Evolutionary conservation across 1,140 invertebrate species (phyloP), one percentile per base, ranked within the genome.

Genomic region (Trinorchestia longiramus): DNA sequence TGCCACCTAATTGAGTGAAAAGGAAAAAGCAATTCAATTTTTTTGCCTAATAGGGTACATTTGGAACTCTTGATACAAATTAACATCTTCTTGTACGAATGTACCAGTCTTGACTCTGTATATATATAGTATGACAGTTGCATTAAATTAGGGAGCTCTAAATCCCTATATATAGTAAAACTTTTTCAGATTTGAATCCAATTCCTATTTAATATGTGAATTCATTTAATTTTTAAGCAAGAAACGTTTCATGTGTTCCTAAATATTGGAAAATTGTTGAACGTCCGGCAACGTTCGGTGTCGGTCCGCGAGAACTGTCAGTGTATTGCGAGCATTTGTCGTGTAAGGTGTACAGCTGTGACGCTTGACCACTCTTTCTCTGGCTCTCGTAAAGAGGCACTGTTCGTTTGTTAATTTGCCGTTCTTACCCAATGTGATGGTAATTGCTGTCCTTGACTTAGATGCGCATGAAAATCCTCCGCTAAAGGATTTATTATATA

Each of bases 371-470:
- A 41, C 88, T 19, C 41, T 91, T 23, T 43, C 88, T 23, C 88
- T 91, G 88, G 19, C 62, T 77, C 62, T 77, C 62, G 62, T 77
- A 77, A 77, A 77, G 62, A 77, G 62, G 62, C 62, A 77, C 62
- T 77, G 62, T 77, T 77, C 15, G 15, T 28, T 28, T 77, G 62
- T 77, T 77, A 77, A 77, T 77, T 77, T 77, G 15, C 28, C 62
- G 36, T 77, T 77, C 62, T 23, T 77, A 28, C 62, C 15, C 62
- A 77, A 77, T 77, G 62, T 77, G 62, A 28, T 77, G 62, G 3
- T 77, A 36, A 77, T 23, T 77, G 62, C 62, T 23, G 62, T 28
- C 62, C 28, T 77, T 77, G 62, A 19, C 15, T 77, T 36, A 28
- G 62, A 36, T 77, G 36, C 62, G 28, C 36, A 28, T 77, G 36